Conservation (phyloP, 2,888 invertebrate species). For the Acronicta leporina region DNA sequence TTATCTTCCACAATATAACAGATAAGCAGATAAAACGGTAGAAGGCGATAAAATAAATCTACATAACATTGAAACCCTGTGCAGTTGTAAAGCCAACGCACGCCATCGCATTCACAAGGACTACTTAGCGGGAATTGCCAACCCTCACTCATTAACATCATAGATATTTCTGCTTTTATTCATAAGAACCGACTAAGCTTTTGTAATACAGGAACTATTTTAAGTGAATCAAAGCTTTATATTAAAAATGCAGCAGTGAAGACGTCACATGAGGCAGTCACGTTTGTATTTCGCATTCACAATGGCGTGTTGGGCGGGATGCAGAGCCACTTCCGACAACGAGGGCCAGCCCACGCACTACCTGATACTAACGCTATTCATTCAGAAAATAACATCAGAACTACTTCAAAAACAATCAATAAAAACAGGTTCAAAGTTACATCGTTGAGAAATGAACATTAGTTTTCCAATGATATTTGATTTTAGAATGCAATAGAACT, state of each 20-base stretch:
- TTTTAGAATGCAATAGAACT: conserved; percentile 23
- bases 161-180: conserved; percentile 20
- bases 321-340: conserved; percentile 72
- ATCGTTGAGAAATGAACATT: conserved; percentile 7
- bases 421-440: conserved; percentile 35
- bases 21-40: conserved; percentile 16
- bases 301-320: conserved; percentile 64
- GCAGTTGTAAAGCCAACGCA: conserved; percentile 11
- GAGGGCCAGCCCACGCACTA: conserved; percentile 57
- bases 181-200: conserved; percentile 4
- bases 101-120: conserved; percentile 8
- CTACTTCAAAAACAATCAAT: conserved; percentile 22
- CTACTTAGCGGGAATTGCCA: conserved; percentile 11
- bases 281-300: conserved; percentile 74
- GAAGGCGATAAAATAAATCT: conserved; percentile 14
- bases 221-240: conserved; percentile 43
- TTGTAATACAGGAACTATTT: conserved; percentile 23
- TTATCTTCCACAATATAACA: conserved; percentile 18
- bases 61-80: conserved; percentile 20
- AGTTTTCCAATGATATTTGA: conserved; percentile 20
- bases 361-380: conserved; percentile 36
- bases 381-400: conserved; percentile 31
- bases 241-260: conserved; percentile 64
- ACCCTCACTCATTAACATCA: conserved; percentile 13
- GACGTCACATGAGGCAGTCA: conserved; percentile 66